A percentile compares a stretch with the other conserved stretches of the same genome.
Conservation (phyloP, 2,888 invertebrate genomes). For the Crocallis elinguaria region DNA sequence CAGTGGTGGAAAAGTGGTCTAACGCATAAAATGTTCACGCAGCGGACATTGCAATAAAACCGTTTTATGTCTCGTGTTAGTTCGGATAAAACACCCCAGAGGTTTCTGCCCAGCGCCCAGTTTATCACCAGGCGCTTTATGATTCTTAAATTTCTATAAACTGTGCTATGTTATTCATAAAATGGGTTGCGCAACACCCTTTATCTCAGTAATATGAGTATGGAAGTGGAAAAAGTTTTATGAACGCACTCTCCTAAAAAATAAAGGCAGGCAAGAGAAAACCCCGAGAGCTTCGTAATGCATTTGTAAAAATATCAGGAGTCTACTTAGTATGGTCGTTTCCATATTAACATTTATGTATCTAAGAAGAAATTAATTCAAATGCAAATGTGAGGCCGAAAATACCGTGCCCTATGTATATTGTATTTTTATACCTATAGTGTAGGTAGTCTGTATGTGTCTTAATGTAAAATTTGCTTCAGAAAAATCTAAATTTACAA, state of each 20-base stretch:
- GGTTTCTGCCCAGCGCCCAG: slow-evolving; percentile 58
- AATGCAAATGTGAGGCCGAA: no score
- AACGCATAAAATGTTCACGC: slow-evolving; percentile 38
- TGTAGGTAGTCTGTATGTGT: no score
- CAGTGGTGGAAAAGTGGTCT: slow-evolving; percentile 34
- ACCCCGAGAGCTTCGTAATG: not conserved
- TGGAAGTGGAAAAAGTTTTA: not conserved
- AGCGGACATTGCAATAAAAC: slow-evolving; percentile 67
- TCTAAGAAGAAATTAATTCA: no score
- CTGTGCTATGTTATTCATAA: slow-evolving; percentile 41
- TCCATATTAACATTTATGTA: no score
- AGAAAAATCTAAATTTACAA: no score
- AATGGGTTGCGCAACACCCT: slow-evolving; percentile 23
- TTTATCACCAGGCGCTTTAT: slow-evolving; percentile 75
- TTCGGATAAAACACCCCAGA: slow-evolving; percentile 66
- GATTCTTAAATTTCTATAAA: slow-evolving; percentile 81
- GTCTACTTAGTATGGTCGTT: not conserved
- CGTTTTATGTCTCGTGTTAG: slow-evolving; percentile 71
- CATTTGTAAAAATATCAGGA: no score
- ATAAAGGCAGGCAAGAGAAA: not conserved
- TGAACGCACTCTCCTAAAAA: not conserved
- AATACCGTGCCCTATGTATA: no score
- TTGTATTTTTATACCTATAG: no score
- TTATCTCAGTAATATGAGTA: slow-evolving; percentile 10
- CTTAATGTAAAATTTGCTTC: no score